A percentile compares a stretch with the other conserved stretches of the same genome.
phyloP scores from a whole-genome alignment of 1,140 invertebrate species.

The Drosophila truncata region DNA sequence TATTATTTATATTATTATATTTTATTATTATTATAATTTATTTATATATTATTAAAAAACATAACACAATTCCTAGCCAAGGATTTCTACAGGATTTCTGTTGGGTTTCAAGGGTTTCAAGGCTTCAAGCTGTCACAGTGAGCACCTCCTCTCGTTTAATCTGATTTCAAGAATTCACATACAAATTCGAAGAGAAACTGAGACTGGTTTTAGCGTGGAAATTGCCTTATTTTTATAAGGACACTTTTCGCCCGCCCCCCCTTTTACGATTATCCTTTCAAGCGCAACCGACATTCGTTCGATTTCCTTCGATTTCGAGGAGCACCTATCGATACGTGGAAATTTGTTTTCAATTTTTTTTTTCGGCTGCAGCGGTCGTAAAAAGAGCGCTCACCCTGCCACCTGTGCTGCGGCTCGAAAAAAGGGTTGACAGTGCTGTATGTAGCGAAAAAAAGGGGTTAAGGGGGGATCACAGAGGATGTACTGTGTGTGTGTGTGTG shows the following conservation, averaged over 20 bases:
- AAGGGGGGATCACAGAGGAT: conserved; percentile 3
- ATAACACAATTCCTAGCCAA: too few relatives aligned
- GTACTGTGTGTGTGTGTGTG: not conserved
- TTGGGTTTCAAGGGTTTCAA: too few relatives aligned
- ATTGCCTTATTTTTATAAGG: conserved; percentile 60
- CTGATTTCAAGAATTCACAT: too few relatives aligned
- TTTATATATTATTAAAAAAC: too few relatives aligned
- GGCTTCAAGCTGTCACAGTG: too few relatives aligned
- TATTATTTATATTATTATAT: too few relatives aligned
- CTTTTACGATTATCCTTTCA: conserved; percentile 74
- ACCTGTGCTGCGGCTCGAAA: conserved; percentile 25
- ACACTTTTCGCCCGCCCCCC: conserved; percentile 64
- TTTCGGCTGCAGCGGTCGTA: conserved; percentile 68
- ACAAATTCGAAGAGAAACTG: too few relatives aligned
- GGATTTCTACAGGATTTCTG: too few relatives aligned
- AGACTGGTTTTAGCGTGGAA: too few relatives aligned
- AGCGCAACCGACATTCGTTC: conserved; percentile 36
- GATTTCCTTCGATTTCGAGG: conserved; percentile 10
- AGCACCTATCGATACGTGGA: conserved; percentile 66
- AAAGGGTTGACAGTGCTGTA: conserved; percentile 68
- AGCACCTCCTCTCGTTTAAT: too few relatives aligned
- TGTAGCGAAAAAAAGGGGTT: conserved; percentile 2
- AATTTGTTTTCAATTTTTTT: conserved; percentile 81
- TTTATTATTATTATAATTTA: too few relatives aligned
- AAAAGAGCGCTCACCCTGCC: conserved; percentile 49